Evolutionary conservation across 2,888 invertebrate genomes (phyloP).

Genomic region (Mactromeris polynyma): DNA sequence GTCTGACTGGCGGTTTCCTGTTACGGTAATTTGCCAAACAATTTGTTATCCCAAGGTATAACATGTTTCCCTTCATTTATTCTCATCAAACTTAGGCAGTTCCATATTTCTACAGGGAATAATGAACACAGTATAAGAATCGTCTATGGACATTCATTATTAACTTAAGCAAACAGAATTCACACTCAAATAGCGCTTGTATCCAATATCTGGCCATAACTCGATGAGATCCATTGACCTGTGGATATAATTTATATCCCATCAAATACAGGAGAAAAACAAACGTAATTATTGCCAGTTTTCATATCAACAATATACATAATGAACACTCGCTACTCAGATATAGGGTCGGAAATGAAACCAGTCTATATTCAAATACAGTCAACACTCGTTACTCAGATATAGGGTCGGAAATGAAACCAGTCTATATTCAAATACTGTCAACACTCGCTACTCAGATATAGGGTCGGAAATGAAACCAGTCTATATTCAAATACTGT

Average conservation of each 20-base stretch:
- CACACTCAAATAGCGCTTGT: not conserved
- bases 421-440: too few species aligned
- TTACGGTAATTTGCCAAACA: slow-evolving; percentile 23
- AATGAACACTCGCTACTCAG: too few species aligned
- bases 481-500: too few species aligned
- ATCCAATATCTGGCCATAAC: not conserved
- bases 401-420: too few species aligned
- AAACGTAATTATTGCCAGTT: not conserved
- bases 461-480: too few species aligned
- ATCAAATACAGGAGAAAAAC: not conserved
- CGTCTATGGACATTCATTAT: not conserved
- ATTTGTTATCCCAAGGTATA: slow-evolving; percentile 24
- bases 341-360: too few species aligned
- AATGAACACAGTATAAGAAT: not conserved
- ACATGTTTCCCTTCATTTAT: slow-evolving; percentile 4
- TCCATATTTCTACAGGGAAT: not conserved
- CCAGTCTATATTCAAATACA: too few species aligned
- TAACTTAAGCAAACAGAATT: not conserved
- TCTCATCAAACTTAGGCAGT: not conserved
- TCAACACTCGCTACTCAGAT: too few species aligned
- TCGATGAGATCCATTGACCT: not conserved
- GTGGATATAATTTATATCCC: not conserved
- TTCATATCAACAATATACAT: not conserved
- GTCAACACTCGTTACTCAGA: too few species aligned
- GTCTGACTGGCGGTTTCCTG: not conserved